phyloP scores from a whole-genome alignment of 2,797 vertebrate species.

The Cephalopachus bancanus region DNA sequence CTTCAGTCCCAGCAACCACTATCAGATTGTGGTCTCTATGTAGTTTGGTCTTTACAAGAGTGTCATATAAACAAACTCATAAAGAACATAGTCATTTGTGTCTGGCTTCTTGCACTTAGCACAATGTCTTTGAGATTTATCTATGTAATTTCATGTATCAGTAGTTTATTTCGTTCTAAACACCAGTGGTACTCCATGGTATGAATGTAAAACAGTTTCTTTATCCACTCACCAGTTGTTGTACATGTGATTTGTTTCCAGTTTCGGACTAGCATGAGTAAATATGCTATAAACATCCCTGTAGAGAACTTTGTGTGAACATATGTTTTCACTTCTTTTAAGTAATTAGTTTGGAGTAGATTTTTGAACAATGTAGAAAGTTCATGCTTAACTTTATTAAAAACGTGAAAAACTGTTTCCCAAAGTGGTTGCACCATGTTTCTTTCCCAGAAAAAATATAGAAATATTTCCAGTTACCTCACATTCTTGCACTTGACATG shows the following conservation, averaged over 20 bases:
- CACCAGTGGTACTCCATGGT: background rate
- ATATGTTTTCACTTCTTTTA: slow-evolving; percentile 43
- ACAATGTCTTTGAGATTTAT: background rate
- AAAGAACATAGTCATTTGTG: background rate
- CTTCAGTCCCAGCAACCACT: background rate
- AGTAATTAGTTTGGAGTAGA: slow-evolving; percentile 23
- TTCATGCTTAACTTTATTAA: slow-evolving; percentile 8
- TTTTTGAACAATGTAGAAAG: background rate
- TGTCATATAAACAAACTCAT: background rate
- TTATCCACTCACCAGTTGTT: slow-evolving; percentile 9
- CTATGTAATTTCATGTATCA: background rate
- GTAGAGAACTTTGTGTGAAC: background rate
- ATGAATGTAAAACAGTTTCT: background rate
- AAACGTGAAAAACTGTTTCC: background rate
- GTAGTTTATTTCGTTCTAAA: slow-evolving; percentile 1
- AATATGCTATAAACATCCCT: background rate
- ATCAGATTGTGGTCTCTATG: background rate
- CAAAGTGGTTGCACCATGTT: background rate
- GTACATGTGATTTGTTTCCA: background rate
- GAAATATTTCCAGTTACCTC: slow-evolving; percentile 3
- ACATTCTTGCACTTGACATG: background rate
- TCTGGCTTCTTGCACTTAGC: slow-evolving; percentile 16
- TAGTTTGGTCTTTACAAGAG: slow-evolving; percentile 5
- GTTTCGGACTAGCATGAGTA: background rate
- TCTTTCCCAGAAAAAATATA: background rate